These are phyloP conservation scores for Camponotus fellah DNA, from an alignment of 2,888 invertebrate species.

Conservation along the genomic window DNA sequence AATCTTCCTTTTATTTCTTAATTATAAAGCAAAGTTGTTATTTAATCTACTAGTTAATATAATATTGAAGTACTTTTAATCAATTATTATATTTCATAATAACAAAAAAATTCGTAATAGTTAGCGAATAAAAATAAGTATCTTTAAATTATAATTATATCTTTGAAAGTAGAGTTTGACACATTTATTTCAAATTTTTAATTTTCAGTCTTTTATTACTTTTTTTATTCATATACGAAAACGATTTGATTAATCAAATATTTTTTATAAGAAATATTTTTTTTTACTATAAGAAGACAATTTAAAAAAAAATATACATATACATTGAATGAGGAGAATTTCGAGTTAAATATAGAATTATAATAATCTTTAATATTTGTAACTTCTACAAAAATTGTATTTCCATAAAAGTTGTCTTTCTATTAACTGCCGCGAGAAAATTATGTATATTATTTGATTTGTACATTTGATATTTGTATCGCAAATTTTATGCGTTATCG, in stretches of 20 bases:
- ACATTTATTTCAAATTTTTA: neutral
- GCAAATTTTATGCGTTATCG: neutral
- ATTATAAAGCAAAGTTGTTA: neutral
- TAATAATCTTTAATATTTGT: slow-evolving; percentile 74
- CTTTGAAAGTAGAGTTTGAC: neutral
- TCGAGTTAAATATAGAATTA: slow-evolving; percentile 61
- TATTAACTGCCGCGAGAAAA: slow-evolving; percentile 68
- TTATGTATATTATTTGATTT: slow-evolving; percentile 1
- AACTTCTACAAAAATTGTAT: slow-evolving; percentile 32
- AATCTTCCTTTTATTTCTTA: neutral
- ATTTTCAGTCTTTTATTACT: neutral
- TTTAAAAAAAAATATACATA: neutral
- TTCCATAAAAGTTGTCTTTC: slow-evolving; percentile 58
- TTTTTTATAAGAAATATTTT: neutral
- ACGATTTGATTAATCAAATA: neutral
- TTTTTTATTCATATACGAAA: neutral
- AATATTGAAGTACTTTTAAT: neutral
- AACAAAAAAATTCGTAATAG: neutral
- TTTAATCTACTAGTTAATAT: neutral
- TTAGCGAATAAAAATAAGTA: neutral
- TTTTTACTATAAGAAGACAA: neutral
- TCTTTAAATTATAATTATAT: neutral
- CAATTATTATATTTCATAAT: neutral
- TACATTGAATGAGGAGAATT: neutral
- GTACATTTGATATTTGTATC: slow-evolving; percentile 25